These are phyloP conservation scores for Polydrusus cervinus DNA, from an alignment of 2,888 invertebrate species.

Conservation along the genomic window DNA sequence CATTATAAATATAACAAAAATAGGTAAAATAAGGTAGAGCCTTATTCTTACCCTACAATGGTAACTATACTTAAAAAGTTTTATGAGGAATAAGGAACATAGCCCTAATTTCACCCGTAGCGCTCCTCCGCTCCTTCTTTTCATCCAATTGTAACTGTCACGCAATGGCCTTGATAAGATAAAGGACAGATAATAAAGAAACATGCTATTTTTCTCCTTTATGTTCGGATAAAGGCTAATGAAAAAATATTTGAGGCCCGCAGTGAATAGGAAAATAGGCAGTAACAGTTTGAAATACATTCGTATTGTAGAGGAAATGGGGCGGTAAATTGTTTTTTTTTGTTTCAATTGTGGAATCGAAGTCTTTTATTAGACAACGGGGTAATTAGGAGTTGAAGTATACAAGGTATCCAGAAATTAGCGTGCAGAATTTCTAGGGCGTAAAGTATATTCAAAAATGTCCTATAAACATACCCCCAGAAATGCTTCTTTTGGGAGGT, in stretches of 20 bases:
- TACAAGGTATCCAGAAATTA: no score
- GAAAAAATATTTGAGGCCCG: conserved; percentile 15
- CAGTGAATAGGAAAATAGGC: background rate
- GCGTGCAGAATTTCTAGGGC: no score
- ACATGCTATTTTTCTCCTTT: conserved; percentile 18
- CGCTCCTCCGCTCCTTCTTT: background rate
- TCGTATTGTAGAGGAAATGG: background rate
- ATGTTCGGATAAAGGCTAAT: conserved; percentile 16
- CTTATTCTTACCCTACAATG: no score
- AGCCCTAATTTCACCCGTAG: background rate
- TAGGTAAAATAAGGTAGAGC: no score
- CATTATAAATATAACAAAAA: no score
- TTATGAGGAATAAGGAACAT: no score
- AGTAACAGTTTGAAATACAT: background rate
- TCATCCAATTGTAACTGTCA: conserved; percentile 12
- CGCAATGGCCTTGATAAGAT: conserved; percentile 19
- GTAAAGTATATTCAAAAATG: no score
- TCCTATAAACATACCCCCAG: no score
- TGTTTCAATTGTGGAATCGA: background rate
- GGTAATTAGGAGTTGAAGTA: background rate
- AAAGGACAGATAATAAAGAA: conserved; percentile 17
- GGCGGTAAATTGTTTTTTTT: background rate
- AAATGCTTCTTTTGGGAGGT: no score
- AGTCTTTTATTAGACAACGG: background rate
- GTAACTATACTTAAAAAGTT: no score